Evolutionary conservation across 2,797 vertebrate genomes (phyloP), one percentile per base, ranked within the genome.

Genomic region (Centropyge bicolor): DNA sequence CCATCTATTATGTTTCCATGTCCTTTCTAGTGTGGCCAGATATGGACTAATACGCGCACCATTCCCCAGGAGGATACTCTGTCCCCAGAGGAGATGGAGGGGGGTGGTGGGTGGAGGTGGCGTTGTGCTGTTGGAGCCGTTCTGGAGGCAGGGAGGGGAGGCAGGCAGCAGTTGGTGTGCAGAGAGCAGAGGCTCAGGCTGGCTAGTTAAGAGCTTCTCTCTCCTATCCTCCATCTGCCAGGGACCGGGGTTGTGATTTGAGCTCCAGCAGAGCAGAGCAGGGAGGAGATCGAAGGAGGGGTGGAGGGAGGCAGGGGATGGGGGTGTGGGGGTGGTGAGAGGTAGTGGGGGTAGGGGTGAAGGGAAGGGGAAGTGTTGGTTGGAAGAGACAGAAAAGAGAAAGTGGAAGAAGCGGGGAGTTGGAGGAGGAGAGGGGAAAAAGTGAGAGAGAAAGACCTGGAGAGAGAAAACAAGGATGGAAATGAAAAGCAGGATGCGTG

Each of bases 251-350:
- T 88, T 94, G 94, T 93, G 94, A 94, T 94, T 95, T 94, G 93
- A 94, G 94, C 94, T 95, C 94, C 94, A 95, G 93, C 93, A 95
- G 94, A 94, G 94, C 95, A 95, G 89, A 93, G 92, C 93, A 93
- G 92, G 93, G 92, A 94, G 92, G 93, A 93, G 92, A 92, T 88
- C 81, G 90, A 89, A 91, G 86, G 88, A 82, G 80, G 82, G 80
- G 61, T 35, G 75, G 64, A 63, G 76, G 62, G 57, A 57, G 41
- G 70, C 9, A 22, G 62, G 74, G 61, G 59, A 36, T 17, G 56
- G 57, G 69, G 54, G 11, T 51, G 86, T 87, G 79, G 80, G 82
- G 78, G 54, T 22, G 75, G 67, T 52, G 73, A 49, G 57, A 40
- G 64, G 54, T 3, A 63, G 63, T 45, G 54, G 76, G 43, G 43